Percentiles rank a stretch among this genome's conserved stretches.
Conservation (phyloP, 2,797 vertebrate genomes). For the Crocodylus rhombifer region DNA sequence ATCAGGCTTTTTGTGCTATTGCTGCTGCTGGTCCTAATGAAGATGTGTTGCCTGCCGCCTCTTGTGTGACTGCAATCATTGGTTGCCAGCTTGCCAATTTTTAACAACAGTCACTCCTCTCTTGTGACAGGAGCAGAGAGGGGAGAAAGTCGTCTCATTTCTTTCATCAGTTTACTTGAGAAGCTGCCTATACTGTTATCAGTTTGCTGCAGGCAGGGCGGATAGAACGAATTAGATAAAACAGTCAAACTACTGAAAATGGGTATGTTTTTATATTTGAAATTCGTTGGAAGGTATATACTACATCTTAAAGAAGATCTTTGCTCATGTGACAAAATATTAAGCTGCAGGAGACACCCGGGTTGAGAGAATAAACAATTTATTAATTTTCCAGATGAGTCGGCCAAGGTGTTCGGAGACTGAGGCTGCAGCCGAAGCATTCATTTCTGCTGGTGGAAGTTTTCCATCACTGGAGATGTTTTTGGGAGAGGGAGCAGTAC, state of each 20-base stretch:
- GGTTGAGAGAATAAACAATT: background rate
- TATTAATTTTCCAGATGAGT: background rate
- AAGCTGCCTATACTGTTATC: slow-evolving; percentile 29
- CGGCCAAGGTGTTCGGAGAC: background rate
- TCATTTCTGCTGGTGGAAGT: no score
- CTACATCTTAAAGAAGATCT: background rate
- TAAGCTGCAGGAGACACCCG: background rate
- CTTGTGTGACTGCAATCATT: background rate
- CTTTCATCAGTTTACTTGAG: slow-evolving; percentile 10
- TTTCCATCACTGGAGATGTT: no score
- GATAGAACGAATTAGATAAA: slow-evolving; percentile 5
- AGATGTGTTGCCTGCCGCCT: background rate
- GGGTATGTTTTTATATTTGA: slow-evolving; percentile 28
- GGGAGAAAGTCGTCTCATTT: background rate
- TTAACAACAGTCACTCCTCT: slow-evolving; percentile 17
- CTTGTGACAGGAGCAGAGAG: background rate
- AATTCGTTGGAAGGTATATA: background rate
- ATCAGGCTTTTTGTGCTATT: slow-evolving; percentile 21
- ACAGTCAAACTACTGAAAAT: background rate
- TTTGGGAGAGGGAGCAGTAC: no score
- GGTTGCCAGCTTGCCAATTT: background rate
- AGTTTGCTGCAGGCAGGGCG: background rate
- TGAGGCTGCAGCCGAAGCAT: no score
- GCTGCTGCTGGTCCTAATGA: background rate
- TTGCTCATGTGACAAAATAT: background rate